Conservation (phyloP, 2,113 vertebrate genomes). For the Smithornis capensis region DNA sequence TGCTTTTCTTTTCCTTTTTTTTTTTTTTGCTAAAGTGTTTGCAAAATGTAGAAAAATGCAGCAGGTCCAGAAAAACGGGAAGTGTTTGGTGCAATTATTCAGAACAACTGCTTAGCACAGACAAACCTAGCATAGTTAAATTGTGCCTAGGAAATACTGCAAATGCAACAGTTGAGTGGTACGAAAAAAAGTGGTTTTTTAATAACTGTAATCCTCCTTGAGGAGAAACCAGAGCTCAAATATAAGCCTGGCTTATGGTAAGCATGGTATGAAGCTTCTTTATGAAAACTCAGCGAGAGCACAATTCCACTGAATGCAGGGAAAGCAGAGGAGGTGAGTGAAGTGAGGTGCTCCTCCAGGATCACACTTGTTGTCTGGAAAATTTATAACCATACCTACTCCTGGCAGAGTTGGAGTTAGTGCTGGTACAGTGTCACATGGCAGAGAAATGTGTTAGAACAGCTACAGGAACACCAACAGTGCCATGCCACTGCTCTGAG, state of each 20-base stretch:
- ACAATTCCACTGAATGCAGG: not conserved
- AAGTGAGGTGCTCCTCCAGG: not conserved
- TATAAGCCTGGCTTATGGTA: not conserved
- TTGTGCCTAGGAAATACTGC: not conserved
- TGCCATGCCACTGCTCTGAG: not conserved
- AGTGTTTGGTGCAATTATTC: constrained; percentile 50
- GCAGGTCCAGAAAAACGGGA: constrained; percentile 81
- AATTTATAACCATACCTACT: not conserved
- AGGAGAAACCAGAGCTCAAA: not conserved
- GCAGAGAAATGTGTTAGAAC: not conserved
- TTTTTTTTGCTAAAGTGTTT: constrained; percentile 1
- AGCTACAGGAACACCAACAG: not conserved
- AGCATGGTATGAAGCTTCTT: not conserved
- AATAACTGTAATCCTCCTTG: not conserved
- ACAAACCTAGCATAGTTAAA: not conserved
- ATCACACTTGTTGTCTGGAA: not conserved
- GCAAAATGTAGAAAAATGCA: constrained; percentile 70
- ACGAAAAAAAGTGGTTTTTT: not conserved
- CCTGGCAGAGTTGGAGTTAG: not conserved
- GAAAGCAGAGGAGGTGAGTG: not conserved
- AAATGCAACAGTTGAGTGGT: not conserved
- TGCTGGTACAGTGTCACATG: not conserved
- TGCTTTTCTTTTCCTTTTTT: not conserved
- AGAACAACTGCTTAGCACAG: not conserved
- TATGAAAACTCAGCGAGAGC: not conserved